Percentiles rank a stretch among this genome's conserved stretches.
phyloP scores from a whole-genome alignment of 2,888 invertebrate species.

The Volucella bombylans region DNA sequence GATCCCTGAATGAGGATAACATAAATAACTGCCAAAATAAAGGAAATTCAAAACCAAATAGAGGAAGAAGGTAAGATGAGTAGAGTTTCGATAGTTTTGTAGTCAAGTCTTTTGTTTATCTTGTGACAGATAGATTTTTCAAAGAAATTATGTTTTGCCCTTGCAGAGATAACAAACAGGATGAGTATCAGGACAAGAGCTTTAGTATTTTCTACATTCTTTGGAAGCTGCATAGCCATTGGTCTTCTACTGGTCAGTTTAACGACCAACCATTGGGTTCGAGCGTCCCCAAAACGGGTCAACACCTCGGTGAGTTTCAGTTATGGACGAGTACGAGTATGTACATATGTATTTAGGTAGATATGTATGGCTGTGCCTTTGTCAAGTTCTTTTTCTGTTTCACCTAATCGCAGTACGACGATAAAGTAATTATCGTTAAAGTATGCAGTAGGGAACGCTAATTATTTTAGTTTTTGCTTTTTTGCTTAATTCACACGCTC shows the following conservation, averaged over 20 bases:
- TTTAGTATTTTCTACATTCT: slow-evolving; percentile 89
- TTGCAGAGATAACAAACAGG: slow-evolving; percentile 64
- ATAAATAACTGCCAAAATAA: slow-evolving; percentile 61
- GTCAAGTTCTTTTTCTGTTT: slow-evolving; percentile 2
- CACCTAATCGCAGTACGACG: slow-evolving; percentile 1
- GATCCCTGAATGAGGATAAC: slow-evolving; percentile 29
- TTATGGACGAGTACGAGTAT: too few relatives aligned
- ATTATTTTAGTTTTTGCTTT: slow-evolving; percentile 21
- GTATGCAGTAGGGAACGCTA: slow-evolving; percentile 15
- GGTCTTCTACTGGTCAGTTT: slow-evolving; percentile 88
- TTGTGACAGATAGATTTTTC: slow-evolving; percentile 1
- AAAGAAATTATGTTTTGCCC: slow-evolving; percentile 36
- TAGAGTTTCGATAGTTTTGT: slow-evolving; percentile 71
- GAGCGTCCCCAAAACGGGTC: slow-evolving; percentile 86
- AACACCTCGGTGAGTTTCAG: slow-evolving; percentile 79
- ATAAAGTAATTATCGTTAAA: slow-evolving; percentile 11
- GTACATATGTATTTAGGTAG: slow-evolving; percentile 5
- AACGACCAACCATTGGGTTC: slow-evolving; percentile 91
- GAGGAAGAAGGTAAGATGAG: slow-evolving; percentile 66
- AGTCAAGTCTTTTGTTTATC: slow-evolving; percentile 71
- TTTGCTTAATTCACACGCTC: slow-evolving; percentile 25
- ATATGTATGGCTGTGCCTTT: neutral
- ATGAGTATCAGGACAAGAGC: slow-evolving; percentile 88
- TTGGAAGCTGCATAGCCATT: slow-evolving; percentile 88
- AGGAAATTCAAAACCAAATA: slow-evolving; percentile 63